Evolutionary conservation across 1,140 invertebrate genomes (phyloP), one percentile per base, ranked within the genome.

Genomic region (Oedothorax gibbosus): DNA sequence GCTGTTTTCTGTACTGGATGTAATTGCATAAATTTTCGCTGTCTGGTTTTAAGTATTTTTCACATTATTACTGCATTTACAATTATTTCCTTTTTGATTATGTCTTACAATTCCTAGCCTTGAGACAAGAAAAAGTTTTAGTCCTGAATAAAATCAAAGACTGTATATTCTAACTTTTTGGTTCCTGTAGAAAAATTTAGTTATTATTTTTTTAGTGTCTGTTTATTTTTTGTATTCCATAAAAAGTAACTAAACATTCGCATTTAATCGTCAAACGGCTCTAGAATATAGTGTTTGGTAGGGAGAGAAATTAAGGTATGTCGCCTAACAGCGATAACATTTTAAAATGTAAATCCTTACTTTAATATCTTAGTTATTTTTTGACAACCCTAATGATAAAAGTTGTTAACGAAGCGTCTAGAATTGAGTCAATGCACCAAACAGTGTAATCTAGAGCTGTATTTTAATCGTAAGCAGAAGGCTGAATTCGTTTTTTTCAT

Each of bases 71-170:
- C 15, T 49, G n/a, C n/a, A 18, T 81, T 50, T 60, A 51, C 71
- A 60, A 50, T 71, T 50, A 57, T 50, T 71, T 81, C 51, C 35
- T 56, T 71, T 49, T 57, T 71, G 35, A 71, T 68, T 60, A 56
- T 68, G 64, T 68, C 57, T 60, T 81, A 15, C 49, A 64, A 51
- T 73, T 82, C 57, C 54, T 73, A 73, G 20, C 20, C 15, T 73
- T 82, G 57, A 49, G 60, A 77, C 6, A 35, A 18, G 50, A 53
- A 64, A 77, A 66, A 79, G 50, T 20, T 20, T 57, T 72, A 73
- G 68, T 82, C 80, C 69, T 82, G 64, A n/a, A 49, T 72, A 60
- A 73, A 82, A 82, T 73, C 68, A 82, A 82, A 82, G 69, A 54
- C n/a, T 82, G 80, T 82, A 71, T 54, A 71, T 81, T 35, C 5